phyloP scores from a whole-genome alignment of 2,797 vertebrate species.

The Uromys caudimaculatus region DNA sequence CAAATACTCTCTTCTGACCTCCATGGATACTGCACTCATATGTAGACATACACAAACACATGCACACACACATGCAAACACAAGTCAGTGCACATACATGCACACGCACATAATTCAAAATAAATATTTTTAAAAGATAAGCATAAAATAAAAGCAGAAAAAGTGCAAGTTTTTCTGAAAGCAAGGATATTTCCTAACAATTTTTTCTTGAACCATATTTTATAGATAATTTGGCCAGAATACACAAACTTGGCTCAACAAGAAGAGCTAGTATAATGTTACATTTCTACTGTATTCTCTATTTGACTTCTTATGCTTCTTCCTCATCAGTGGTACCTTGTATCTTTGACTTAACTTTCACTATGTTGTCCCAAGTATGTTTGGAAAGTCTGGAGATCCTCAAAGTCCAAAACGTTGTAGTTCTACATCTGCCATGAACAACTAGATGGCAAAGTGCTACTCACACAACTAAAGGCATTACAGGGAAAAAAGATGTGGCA shows the following conservation, averaged over 20 bases:
- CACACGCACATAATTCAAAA: not conserved
- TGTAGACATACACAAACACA: not conserved
- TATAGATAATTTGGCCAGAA: constrained; percentile 36
- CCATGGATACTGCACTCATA: not conserved
- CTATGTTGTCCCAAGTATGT: not conserved
- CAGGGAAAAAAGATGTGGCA: not conserved
- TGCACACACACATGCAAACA: not conserved
- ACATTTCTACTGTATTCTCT: not conserved
- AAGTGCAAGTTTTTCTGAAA: not conserved
- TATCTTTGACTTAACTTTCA: not conserved
- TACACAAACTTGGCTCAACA: not conserved
- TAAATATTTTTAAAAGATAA: not conserved
- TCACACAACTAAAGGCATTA: not conserved
- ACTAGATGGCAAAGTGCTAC: not conserved
- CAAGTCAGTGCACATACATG: not conserved
- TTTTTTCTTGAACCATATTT: not conserved
- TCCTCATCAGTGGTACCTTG: not conserved
- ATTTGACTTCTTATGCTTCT: not conserved
- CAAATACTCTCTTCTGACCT: not conserved
- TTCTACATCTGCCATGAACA: not conserved
- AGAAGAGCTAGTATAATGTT: not conserved
- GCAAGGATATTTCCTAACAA: not conserved
- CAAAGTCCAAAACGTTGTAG: not conserved
- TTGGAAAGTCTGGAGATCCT: not conserved
- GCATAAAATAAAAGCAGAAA: not conserved